Conservation (phyloP, 1,140 invertebrate species). For the Apocrypta bakeri region DNA sequence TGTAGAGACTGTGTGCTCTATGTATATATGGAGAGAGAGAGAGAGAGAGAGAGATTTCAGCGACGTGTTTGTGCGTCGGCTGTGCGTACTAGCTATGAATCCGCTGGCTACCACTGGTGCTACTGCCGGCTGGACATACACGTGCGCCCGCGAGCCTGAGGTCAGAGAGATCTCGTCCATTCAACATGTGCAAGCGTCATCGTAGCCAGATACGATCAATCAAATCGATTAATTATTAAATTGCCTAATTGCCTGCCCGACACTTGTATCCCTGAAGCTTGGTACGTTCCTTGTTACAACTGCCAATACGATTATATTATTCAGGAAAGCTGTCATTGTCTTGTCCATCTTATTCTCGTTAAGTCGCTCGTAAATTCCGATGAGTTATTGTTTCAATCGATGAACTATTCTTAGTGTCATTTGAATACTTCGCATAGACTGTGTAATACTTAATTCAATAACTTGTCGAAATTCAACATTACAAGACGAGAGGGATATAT, state of each 20-base stretch:
- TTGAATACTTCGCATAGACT: no score
- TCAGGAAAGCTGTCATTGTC: neutral
- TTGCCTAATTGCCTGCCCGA: conserved; percentile 57
- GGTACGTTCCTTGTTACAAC: neutral
- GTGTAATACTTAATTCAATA: neutral
- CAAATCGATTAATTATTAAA: conserved; percentile 72
- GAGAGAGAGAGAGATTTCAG: conserved; percentile 20
- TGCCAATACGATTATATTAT: neutral
- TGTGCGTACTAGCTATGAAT: conserved; percentile 63
- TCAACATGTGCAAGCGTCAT: conserved; percentile 72
- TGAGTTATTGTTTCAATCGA: no score
- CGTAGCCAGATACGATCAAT: conserved; percentile 70
- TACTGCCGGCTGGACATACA: conserved; percentile 57
- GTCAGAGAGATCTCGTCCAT: conserved; percentile 62
- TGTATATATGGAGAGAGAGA: conserved; percentile 24
- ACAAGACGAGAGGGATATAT: conserved; percentile 1
- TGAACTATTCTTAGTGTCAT: no score
- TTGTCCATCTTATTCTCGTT: neutral
- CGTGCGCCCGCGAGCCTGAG: conserved; percentile 52
- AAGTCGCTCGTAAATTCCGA: neutral
- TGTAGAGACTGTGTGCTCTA: conserved; percentile 52
- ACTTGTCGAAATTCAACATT: no score
- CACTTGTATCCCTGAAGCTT: neutral
- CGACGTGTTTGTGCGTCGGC: conserved; percentile 23
- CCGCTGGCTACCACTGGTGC: conserved; percentile 57